A percentile compares a stretch with the other conserved stretches of the same genome.
phyloP scores from a whole-genome alignment of 2,797 vertebrate species.

The Semaprochilodus insignis region DNA sequence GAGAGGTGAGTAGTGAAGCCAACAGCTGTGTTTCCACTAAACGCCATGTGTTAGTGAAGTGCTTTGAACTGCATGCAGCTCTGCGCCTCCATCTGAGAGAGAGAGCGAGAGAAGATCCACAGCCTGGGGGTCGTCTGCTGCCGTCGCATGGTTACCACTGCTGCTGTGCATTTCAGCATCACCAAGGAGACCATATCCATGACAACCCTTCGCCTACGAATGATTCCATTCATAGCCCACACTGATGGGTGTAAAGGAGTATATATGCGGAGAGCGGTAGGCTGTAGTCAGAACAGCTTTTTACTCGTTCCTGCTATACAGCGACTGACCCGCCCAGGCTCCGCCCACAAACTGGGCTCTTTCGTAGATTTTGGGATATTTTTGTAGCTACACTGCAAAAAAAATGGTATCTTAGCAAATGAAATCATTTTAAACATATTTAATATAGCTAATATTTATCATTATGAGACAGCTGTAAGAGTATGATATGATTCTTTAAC shows the following conservation, averaged over 20 bases:
- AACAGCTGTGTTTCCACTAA: slow-evolving; percentile 27
- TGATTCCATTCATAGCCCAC: slow-evolving; percentile 46
- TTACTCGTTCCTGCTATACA: background rate
- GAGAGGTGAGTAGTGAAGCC: slow-evolving; percentile 12
- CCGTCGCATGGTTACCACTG: slow-evolving; percentile 69
- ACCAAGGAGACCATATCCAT: slow-evolving; percentile 84
- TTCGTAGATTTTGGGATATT: too few species aligned
- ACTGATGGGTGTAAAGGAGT: slow-evolving; percentile 25
- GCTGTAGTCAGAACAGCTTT: background rate
- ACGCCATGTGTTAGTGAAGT: slow-evolving; percentile 12
- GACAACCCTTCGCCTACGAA: slow-evolving; percentile 73
- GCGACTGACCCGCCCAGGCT: background rate
- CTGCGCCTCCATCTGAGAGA: background rate
- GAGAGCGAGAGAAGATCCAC: slow-evolving; percentile 51
- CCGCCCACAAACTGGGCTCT: background rate
- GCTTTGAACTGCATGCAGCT: slow-evolving; percentile 6
- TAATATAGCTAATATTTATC: too few species aligned
- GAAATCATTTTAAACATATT: too few species aligned
- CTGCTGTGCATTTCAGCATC: slow-evolving; percentile 73
- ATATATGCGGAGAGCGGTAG: slow-evolving; percentile 9
- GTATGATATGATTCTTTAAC: too few species aligned
- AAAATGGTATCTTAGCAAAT: too few species aligned
- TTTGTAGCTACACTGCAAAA: background rate
- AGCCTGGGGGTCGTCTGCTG: slow-evolving; percentile 65
- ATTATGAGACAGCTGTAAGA: too few species aligned